Conservation (phyloP, 1,140 invertebrate species). For the Drosophila kikkawai region DNA sequence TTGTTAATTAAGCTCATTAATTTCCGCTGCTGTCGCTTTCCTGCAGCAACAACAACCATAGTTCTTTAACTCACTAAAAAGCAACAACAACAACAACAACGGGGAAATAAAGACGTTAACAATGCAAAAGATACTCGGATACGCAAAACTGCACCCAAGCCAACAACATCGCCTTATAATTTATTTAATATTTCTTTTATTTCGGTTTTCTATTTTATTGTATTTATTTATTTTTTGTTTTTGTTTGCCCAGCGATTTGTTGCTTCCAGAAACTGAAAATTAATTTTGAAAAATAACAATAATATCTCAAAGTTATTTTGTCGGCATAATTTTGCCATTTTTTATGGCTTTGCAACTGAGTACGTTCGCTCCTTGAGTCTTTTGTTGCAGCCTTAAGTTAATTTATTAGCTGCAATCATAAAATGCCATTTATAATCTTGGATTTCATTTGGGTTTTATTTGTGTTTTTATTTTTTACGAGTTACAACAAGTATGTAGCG, state of each 20-base stretch:
- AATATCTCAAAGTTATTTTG: conserved; percentile 30
- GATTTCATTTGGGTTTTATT: conserved; percentile 39
- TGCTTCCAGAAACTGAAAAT: conserved; percentile 35
- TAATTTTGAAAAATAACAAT: conserved; percentile 33
- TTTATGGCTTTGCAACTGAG: conserved; percentile 17
- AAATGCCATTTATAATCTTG: conserved; percentile 54
- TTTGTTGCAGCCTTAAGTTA: conserved; percentile 58
- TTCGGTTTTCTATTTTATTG: conserved; percentile 36
- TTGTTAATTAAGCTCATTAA: conserved; percentile 80
- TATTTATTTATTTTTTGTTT: conserved; percentile 22
- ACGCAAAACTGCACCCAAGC: conserved; percentile 69
- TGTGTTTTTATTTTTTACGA: conserved; percentile 5
- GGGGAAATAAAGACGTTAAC: conserved; percentile 66
- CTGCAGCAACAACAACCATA: conserved; percentile 28
- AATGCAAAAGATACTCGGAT: conserved; percentile 52
- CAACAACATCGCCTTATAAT: conserved; percentile 40
- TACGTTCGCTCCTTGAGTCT: conserved; percentile 70
- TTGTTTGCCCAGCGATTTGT: conserved; percentile 56
- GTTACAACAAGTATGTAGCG: not conserved
- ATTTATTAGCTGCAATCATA: conserved; percentile 70
- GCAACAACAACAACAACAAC: conserved; percentile 36
- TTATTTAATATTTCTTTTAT: conserved; percentile 45
- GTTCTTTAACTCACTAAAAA: conserved; percentile 34
- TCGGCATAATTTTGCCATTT: conserved; percentile 51
- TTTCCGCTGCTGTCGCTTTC: conserved; percentile 68